Conservation (phyloP, 1,140 invertebrate species). For the Colletes latitarsis region DNA sequence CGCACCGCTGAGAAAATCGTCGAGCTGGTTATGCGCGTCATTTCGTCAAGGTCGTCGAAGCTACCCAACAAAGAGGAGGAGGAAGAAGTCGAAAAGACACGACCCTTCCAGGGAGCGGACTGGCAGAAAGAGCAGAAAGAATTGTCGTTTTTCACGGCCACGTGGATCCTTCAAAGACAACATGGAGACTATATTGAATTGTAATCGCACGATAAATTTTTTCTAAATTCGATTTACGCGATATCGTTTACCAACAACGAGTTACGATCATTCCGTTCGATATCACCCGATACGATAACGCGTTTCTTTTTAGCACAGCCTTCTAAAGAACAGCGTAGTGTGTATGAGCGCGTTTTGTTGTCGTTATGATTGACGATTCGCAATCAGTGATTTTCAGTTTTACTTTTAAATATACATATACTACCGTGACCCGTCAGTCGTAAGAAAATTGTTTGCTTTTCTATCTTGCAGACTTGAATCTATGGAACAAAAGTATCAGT, state of each 20-base stretch:
- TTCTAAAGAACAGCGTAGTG: no score
- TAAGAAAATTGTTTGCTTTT: background rate
- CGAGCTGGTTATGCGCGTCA: constrained; percentile 41
- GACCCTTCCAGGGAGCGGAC: background rate
- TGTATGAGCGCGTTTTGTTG: constrained; percentile 36
- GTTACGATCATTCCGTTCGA: background rate
- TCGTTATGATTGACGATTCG: constrained; percentile 45
- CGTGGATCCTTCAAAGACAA: constrained; percentile 51
- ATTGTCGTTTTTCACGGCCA: constrained; percentile 38
- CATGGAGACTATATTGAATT: constrained; percentile 76
- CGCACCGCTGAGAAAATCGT: constrained; percentile 10
- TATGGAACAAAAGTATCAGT: constrained; percentile 88
- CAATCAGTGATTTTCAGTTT: constrained; percentile 8
- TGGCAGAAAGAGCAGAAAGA: constrained; percentile 3
- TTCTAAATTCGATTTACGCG: background rate
- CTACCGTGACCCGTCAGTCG: no score
- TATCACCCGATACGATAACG: background rate
- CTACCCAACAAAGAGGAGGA: constrained; percentile 13
- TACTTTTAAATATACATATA: background rate
- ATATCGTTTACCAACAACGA: background rate
- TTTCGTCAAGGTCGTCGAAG: constrained; percentile 33
- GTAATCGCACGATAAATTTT: constrained; percentile 62
- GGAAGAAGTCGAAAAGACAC: constrained; percentile 30
- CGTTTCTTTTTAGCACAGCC: no score
- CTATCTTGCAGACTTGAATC: constrained; percentile 84